Base-by-base conservation (phyloP, 2,888 invertebrate genomes). In the Lasioglossum morio region DNA sequence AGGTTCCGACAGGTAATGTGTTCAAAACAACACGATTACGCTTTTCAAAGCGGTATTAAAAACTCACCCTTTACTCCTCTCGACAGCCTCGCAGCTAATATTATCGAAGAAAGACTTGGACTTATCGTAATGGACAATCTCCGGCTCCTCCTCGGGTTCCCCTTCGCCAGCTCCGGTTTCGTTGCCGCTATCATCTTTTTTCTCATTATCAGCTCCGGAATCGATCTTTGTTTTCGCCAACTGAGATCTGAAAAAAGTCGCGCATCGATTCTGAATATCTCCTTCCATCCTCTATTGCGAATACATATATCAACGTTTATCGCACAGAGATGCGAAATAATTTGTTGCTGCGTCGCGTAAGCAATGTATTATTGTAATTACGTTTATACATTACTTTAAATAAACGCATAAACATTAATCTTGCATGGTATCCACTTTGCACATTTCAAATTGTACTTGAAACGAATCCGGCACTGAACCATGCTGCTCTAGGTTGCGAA, bases 51-150 rank as follows among this genome's bases (percentile, higher is more conserved):
- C 43, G 46, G 48, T 23, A 53, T 72, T 4, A 1, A 16, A 74
- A 80, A 92, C 95, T 94, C 92, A 97, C 97, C 97, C 97, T 95
- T 97, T 96, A 95, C 95, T 97, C 95, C 99, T 97, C 95, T 99
- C 99, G 63, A 98, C 98, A 86, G 99, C 98, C 95, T 99, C 99
- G 95, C 99, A 99, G 91, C 99, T 99, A 94, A 99, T 99, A 95
- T 98, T 99, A 96, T 99, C 99, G 95, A 99, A 99, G 97, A 99
- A 99, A 89, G 99, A 99, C 96, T 99, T 99, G 92, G 97, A 97
- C 96, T 99, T 99, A 96, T 99, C 99, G 94, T 99, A 99, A 94
- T 97, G 98, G 86, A 97, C 97, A 90, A 97, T 96, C 91, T 97
- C 96, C 23, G 96, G 96, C 34, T 95, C 95, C 88, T 98, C 98